Base-by-base conservation (phyloP, 2,888 invertebrate species). In the Pollenia angustigena region DNA sequence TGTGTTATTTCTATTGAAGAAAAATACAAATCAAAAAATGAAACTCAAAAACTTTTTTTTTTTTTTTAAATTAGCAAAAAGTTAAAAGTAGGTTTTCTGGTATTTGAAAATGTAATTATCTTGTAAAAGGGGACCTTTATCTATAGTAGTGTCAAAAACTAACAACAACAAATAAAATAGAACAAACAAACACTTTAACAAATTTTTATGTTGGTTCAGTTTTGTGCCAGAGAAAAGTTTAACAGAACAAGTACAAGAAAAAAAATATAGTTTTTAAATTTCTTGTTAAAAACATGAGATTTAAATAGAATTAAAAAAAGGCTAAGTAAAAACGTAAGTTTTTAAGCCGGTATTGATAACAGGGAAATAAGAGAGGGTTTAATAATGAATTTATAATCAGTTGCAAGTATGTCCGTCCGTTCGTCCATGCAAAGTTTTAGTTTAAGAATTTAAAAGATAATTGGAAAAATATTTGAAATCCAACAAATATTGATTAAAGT, bases 71-170 rank as follows among this genome's bases (percentile, higher is more conserved):
- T n/a, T n/a, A n/a, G 46, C 54, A 56, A 80, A 52, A 72, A 56
- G 32, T 46, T 32, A 56, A 81, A 74, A 76, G 46, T 71, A 71
- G 82, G 69, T 83, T 83, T 78, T 82, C 56, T 71, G 54, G 46
- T 83, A 48, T 71, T 78, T 71, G 11, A 54, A 62, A 75, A 71
- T 71, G 60, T 62, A 76, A 71, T 76, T 82, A 71, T 82, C 62
- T 69, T 71, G 82, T 62, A n/a, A 75, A 66, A 69, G n/a, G n/a
- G 32, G 62, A 62, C 52, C 44, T 75, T 82, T 66, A 54, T 60
- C 58, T 44, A 11, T 40, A n/a, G 14, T 12, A 52, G 44, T 46
- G 56, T 48, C 14, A 74, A 66, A 42, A 58, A 6, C 6, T 68
- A n/a, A 10, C 44, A 40, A 50, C 16, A 46, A 11, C 56, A 56